Percentiles rank a stretch among this genome's conserved stretches.
Evolutionary conservation across 2,113 vertebrate genomes (phyloP).

Genomic region (Microcebus lehilahytsara): DNA sequence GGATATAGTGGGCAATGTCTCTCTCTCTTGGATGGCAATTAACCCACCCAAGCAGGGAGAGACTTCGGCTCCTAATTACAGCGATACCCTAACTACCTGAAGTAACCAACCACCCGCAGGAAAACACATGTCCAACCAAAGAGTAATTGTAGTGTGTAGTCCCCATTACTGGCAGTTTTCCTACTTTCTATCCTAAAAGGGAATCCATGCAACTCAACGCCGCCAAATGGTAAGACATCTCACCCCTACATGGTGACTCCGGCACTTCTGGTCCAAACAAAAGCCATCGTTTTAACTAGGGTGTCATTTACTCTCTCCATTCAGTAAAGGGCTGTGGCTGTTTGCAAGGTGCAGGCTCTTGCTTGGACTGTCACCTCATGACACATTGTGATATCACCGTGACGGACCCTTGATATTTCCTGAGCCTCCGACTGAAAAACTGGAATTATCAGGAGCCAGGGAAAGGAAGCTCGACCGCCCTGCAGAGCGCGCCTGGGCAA

Average conservation of each 20-base stretch:
- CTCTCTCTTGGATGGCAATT: not conserved
- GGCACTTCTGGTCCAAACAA: slow-evolving; percentile 31
- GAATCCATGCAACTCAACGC: not conserved
- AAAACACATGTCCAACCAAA: not conserved
- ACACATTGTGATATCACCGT: not conserved
- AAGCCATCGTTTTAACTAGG: slow-evolving; percentile 3
- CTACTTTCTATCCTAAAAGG: not conserved
- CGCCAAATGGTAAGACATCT: not conserved
- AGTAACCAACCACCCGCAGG: not conserved
- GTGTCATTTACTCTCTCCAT: not conserved
- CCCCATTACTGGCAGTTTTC: not conserved
- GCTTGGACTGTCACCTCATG: not conserved
- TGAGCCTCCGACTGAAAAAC: not conserved
- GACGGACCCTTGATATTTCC: not conserved
- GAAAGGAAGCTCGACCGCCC: not conserved
- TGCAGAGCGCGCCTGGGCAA: not conserved
- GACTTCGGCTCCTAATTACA: not conserved
- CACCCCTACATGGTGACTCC: not conserved
- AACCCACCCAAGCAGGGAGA: not conserved
- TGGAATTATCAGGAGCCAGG: not conserved
- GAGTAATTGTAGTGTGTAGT: not conserved
- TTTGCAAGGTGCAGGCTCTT: not conserved
- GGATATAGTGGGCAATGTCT: not conserved
- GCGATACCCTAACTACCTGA: not conserved
- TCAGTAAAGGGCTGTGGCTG: not conserved